phyloP scores from a whole-genome alignment of 1,140 invertebrate species.

The Heliconius hewitsoni region DNA sequence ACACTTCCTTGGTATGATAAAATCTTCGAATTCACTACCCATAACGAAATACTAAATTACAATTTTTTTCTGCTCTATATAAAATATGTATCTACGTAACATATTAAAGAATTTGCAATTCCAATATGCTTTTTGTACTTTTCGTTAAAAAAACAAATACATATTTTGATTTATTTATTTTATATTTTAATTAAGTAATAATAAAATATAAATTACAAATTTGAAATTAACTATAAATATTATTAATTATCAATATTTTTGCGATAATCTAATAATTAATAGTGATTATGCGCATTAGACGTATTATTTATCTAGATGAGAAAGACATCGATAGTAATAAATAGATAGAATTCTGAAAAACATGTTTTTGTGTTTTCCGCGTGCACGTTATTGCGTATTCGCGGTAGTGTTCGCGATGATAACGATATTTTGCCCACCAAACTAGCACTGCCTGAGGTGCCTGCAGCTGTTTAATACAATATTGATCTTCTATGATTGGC shows the following conservation, averaged over 20 bases:
- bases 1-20: too few species aligned
- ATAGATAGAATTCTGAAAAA: slow-evolving; percentile 20
- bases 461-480: slow-evolving; percentile 35
- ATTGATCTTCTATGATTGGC: slow-evolving; percentile 40
- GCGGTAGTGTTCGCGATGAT: slow-evolving; percentile 51
- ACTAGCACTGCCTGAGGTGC: background rate
- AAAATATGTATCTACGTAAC: too few species aligned
- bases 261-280: background rate
- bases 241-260: background rate
- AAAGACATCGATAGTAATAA: background rate
- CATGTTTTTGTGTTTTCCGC: slow-evolving; percentile 46
- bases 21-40: too few species aligned
- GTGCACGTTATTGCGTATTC: slow-evolving; percentile 46
- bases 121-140: too few species aligned
- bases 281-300: background rate
- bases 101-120: too few species aligned
- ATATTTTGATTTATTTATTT: too few species aligned
- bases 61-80: too few species aligned
- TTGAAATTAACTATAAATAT: background rate
- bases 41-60: too few species aligned
- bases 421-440: slow-evolving; percentile 42
- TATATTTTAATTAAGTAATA: too few species aligned
- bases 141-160: too few species aligned
- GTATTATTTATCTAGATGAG: background rate
- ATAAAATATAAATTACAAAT: too few species aligned